These are phyloP conservation scores for Lycaon pictus DNA, from an alignment of 2,113 vertebrate genomes.

Conservation along the genomic window DNA sequence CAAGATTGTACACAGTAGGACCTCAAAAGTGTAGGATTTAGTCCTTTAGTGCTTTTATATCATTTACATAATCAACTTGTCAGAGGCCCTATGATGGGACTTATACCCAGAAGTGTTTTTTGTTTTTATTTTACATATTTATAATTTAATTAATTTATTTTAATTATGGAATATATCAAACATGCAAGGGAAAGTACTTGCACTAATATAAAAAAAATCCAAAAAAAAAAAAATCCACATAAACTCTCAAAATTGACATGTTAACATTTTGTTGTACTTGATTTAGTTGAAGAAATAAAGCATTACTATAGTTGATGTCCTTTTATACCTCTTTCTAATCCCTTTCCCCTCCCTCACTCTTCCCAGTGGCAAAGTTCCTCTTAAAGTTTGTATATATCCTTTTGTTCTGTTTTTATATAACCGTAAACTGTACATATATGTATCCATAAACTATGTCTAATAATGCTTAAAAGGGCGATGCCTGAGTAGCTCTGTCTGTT, in stretches of 20 bases:
- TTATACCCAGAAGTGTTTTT: not conserved
- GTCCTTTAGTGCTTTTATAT: constrained; percentile 10
- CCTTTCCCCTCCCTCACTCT: not conserved
- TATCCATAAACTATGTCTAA: not conserved
- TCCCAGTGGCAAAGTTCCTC: not conserved
- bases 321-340: not conserved
- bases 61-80: not conserved
- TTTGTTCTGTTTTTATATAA: constrained; percentile 27
- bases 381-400: not conserved
- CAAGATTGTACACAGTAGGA: not conserved
- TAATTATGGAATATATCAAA: not conserved
- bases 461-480: not conserved
- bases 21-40: not conserved
- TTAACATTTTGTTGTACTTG: constrained; percentile 50
- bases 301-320: not conserved
- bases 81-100: not conserved
- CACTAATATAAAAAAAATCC: not conserved
- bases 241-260: constrained; percentile 23
- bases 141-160: not conserved
- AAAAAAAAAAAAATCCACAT: not conserved
- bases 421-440: not conserved
- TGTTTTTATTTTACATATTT: constrained; percentile 36
- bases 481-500: not conserved
- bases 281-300: not conserved
- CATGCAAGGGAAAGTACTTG: not conserved